Conservation (phyloP, 2,888 invertebrate species). For the Synanthedon andrenaeformis region DNA sequence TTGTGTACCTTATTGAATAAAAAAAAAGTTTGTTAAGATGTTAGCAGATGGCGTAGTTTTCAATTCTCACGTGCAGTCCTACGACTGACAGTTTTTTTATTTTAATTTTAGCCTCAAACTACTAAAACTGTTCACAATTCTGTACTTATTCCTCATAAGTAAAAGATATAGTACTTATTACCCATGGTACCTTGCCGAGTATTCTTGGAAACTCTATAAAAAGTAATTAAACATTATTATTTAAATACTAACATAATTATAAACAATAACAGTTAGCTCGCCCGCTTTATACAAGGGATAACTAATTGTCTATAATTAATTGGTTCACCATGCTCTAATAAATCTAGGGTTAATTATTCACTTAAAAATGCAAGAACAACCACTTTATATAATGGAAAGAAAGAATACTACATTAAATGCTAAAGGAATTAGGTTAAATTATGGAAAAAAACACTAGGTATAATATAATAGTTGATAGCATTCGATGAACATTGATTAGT, state of each 20-base stretch:
- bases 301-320: neutral
- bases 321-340: neutral
- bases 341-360: neutral
- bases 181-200: no score
- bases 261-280: slow-evolving; percentile 3
- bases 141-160: no score
- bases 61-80: no score
- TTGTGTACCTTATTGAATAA: no score
- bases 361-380: neutral
- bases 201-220: no score
- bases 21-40: no score
- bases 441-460: neutral
- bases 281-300: slow-evolving; percentile 1
- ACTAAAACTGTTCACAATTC: no score
- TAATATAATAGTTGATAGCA: neutral
- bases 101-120: no score
- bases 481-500: neutral
- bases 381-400: neutral
- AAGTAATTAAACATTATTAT: no score
- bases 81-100: no score
- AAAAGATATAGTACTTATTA: no score
- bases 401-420: neutral
- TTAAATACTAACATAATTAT: neutral
- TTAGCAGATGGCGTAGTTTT: no score
- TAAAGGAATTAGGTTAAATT: neutral